These are phyloP conservation scores for Hydrozoanthus gracilis DNA, from an alignment of 92 coral and sea anemone genomes.

Conservation along the genomic window DNA sequence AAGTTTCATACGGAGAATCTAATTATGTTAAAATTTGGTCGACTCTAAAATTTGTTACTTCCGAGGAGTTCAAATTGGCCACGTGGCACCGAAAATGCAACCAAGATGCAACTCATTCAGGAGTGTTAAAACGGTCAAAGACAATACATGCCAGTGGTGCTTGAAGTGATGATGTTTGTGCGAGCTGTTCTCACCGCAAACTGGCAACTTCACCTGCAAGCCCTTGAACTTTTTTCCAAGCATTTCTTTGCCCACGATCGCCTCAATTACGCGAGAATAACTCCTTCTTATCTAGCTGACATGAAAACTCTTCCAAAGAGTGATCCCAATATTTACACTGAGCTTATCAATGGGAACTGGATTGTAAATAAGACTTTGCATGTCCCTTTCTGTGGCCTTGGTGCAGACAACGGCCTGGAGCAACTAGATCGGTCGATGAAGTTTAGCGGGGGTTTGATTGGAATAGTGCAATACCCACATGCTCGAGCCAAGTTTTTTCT, in stretches of 20 bases:
- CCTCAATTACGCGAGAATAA: constrained; percentile 61
- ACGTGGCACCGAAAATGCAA: no score
- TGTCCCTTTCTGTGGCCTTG: constrained; percentile 64
- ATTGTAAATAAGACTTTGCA: constrained; percentile 64
- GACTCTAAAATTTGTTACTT: no score
- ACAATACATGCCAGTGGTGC: constrained; percentile 61
- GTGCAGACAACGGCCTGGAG: constrained; percentile 67
- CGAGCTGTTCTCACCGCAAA: constrained; percentile 55
- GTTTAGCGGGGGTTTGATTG: constrained; percentile 61
- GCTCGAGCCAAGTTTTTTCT: constrained; percentile 63
- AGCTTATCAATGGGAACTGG: constrained; percentile 60
- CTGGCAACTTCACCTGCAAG: constrained; percentile 63
- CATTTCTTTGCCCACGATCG: constrained; percentile 68
- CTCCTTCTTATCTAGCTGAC: constrained; percentile 66
- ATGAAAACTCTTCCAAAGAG: constrained; percentile 36
- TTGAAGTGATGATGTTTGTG: constrained; percentile 59
- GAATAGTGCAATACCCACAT: constrained; percentile 55
- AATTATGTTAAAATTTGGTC: no score
- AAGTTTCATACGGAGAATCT: no score
- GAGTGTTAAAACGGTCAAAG: no score
- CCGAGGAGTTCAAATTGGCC: no score
- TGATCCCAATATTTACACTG: constrained; percentile 42
- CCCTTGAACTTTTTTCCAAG: constrained; percentile 50
- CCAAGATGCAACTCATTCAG: no score
- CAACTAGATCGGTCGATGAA: constrained; percentile 68